Evolutionary conservation across 2,113 vertebrate species (phyloP).

Genomic region (Paraplagusia blochii): DNA sequence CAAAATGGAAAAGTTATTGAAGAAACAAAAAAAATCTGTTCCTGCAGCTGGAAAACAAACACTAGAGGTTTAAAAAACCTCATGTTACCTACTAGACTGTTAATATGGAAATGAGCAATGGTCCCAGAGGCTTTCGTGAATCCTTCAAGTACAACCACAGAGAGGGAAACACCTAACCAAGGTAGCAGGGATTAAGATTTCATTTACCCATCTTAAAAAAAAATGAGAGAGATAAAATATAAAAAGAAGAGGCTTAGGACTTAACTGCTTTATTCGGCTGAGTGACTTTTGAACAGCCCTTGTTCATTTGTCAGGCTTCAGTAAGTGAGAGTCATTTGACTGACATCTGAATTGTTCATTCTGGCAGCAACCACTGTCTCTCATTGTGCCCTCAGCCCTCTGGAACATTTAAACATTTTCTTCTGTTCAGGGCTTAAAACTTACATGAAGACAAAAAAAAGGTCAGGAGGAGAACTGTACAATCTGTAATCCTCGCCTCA

Average conservation of each 20-base stretch:
- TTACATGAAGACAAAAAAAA: conserved; percentile 41
- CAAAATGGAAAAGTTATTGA: not conserved
- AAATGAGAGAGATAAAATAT: conserved; percentile 55
- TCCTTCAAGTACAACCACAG: conserved; percentile 62
- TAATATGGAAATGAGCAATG: conserved; percentile 60
- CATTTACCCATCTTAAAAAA: conserved; percentile 28
- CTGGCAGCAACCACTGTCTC: conserved; percentile 48
- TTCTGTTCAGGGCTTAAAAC: conserved; percentile 35
- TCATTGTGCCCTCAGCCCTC: conserved; percentile 48
- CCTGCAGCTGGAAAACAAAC: conserved; percentile 1
- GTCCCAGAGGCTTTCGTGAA: conserved; percentile 66
- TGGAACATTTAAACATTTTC: conserved; percentile 14
- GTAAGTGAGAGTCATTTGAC: conserved; percentile 53
- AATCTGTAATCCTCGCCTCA: conserved; percentile 14
- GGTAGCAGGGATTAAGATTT: conserved; percentile 46
- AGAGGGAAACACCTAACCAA: conserved; percentile 35
- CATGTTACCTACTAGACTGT: no score
- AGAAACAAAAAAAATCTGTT: conserved; percentile 2
- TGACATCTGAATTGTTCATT: conserved; percentile 57
- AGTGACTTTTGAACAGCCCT: conserved; percentile 59
- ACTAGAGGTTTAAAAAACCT: conserved; percentile 6
- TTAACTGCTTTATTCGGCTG: conserved; percentile 65
- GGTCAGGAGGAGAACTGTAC: conserved; percentile 21
- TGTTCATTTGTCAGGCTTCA: conserved; percentile 67
- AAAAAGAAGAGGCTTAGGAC: conserved; percentile 57